Conservation (phyloP, 1,140 invertebrate species). For the Scaptomyza montana region DNA sequence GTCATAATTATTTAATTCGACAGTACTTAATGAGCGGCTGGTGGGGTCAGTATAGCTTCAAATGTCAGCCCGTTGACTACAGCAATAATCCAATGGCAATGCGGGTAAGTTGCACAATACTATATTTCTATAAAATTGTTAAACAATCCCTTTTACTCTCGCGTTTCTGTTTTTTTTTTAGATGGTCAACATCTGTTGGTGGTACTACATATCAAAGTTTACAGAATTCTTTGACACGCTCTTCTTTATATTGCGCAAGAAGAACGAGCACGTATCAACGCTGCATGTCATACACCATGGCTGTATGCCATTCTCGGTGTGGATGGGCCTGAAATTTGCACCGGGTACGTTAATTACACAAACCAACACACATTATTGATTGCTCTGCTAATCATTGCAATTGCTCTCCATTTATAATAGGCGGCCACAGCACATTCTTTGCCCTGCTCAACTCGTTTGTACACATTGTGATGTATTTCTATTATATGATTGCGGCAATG, state of each 20-base stretch:
- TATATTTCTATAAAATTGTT: not conserved
- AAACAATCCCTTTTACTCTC: slow-evolving; percentile 27
- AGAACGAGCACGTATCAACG: slow-evolving; percentile 95
- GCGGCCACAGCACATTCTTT: slow-evolving; percentile 96
- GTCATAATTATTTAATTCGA: slow-evolving; percentile 69
- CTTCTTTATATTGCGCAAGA: slow-evolving; percentile 96
- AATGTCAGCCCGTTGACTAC: slow-evolving; percentile 97
- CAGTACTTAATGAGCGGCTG: slow-evolving; percentile 94
- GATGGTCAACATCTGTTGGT: slow-evolving; percentile 97
- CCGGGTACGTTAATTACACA: slow-evolving; percentile 87
- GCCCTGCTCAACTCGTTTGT: slow-evolving; percentile 96
- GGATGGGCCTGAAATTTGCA: slow-evolving; percentile 98
- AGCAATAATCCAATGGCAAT: slow-evolving; percentile 92
- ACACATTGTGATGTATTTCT: slow-evolving; percentile 97
- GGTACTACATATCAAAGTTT: slow-evolving; percentile 99
- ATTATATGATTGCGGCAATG: slow-evolving; percentile 96
- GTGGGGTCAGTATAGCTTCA: slow-evolving; percentile 94
- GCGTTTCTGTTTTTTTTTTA: slow-evolving; percentile 68
- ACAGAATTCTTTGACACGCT: slow-evolving; percentile 98
- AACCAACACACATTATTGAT: not conserved
- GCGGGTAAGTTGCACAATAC: slow-evolving; percentile 87
- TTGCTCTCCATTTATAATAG: slow-evolving; percentile 83
- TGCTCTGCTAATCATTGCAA: too few species aligned
- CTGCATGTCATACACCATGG: slow-evolving; percentile 98
- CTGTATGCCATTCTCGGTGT: slow-evolving; percentile 95